Conservation (phyloP, 2,888 invertebrate species). For the Polymixis lichenea region DNA sequence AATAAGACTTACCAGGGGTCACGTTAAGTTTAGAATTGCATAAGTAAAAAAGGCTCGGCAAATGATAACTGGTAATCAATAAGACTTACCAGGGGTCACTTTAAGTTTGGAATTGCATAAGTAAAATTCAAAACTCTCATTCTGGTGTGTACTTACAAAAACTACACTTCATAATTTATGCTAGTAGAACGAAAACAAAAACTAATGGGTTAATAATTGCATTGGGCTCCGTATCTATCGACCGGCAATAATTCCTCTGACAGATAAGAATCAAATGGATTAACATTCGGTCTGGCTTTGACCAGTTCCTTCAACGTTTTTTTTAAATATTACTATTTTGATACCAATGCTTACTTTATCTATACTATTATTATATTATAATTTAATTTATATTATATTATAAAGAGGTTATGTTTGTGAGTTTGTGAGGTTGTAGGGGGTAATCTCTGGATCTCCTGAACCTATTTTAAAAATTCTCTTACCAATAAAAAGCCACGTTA, state of each 20-base stretch:
- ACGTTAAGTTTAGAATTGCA: neutral
- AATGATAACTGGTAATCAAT: too few species aligned
- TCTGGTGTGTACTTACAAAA: conserved; percentile 1
- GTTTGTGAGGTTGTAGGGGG: too few species aligned
- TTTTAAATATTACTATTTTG: neutral
- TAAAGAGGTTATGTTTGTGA: too few species aligned
- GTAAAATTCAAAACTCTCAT: neutral
- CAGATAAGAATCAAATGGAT: conserved; percentile 67
- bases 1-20: neutral
- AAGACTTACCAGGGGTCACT: neutral
- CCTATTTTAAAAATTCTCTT: too few species aligned
- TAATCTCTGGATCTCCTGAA: too few species aligned
- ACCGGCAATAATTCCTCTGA: conserved; percentile 51
- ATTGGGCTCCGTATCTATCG: conserved; percentile 61
- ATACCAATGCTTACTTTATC: neutral
- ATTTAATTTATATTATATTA: too few species aligned
- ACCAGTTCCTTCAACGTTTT: conserved; percentile 5
- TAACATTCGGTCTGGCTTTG: conserved; percentile 28
- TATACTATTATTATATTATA: too few species aligned
- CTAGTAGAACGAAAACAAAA: conserved; percentile 4
- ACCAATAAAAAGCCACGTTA: too few species aligned
- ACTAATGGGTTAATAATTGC: conserved; percentile 71
- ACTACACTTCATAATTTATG: conserved; percentile 11
- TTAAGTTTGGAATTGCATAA: neutral
- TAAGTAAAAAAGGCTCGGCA: neutral